Evolutionary conservation across 2,888 invertebrate species (phyloP), one percentile per base, ranked within the genome.

Genomic region (Sturmia bella): DNA sequence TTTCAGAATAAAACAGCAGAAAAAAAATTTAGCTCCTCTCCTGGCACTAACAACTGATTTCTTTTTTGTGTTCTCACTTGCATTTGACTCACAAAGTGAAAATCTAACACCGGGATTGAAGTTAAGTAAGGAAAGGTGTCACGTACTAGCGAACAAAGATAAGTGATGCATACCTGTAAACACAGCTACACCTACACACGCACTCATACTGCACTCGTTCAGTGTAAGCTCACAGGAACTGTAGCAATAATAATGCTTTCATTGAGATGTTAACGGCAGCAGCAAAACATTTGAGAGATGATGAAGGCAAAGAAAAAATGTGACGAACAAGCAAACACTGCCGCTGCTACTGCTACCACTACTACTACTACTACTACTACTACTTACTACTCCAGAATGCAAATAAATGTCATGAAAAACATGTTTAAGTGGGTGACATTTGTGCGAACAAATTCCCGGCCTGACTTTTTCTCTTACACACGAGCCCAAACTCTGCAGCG

Each of bases 41-140:
- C 13, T n/a, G 37, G 21, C 17, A 69, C 52, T 66, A 63, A 45
- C 76, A 50, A 45, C 61, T 64, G 61, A 76, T 74, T 68, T 32
- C 27, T 59, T 48, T 64, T 45, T 59, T 0, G 2, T 19, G 7
- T 1, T 43, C 24, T 41, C 3, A 59, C 59, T 39, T 1, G 37
- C 61, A 56, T 32, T 32, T 32, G n/a, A 61, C 27, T 61, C 27
- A 41, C 56, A 75, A 66, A 74, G 56, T 17, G 56, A 56, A 59
- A 69, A 74, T 54, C 57, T 57, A 63, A 70, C 56, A 54, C 54
- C 48, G 54, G 43, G 37, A 48, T 70, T 74, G 59, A 68, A 82
- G 64, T 72, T 82, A 82, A 82, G 82, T 82, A 82, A 78, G 74
- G 37, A 82, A 78, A 82, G 82, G 82, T 82, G 78, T 82, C 82